Percentiles rank a stretch among this genome's conserved stretches.
Conservation (phyloP, 2,888 invertebrate genomes). For the Apoderus coryli region DNA sequence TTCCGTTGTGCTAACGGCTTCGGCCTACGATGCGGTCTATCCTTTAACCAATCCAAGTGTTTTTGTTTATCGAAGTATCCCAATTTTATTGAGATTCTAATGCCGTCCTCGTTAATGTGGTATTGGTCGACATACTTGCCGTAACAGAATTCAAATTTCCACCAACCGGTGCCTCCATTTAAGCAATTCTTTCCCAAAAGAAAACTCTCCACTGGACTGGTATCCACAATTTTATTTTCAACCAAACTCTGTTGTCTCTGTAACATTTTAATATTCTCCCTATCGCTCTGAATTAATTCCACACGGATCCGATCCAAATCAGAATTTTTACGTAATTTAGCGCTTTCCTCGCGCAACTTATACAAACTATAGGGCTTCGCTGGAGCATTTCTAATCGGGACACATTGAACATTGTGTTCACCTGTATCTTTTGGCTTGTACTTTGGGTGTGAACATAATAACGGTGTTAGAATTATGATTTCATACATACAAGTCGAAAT, state of each 20-base stretch:
- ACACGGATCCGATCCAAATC: conserved; percentile 39
- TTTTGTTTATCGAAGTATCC: conserved; percentile 64
- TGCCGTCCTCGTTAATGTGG: conserved; percentile 66
- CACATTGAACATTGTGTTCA: conserved; percentile 63
- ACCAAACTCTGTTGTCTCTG: conserved; percentile 18
- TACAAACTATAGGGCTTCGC: conserved; percentile 59
- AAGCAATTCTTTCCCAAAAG: conserved; percentile 62
- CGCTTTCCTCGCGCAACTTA: conserved; percentile 58
- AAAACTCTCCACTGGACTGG: conserved; percentile 64
- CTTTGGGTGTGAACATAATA: conserved; percentile 78
- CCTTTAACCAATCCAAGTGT: conserved; percentile 75
- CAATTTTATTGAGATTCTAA: conserved; percentile 55
- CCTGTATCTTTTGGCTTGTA: conserved; percentile 68
- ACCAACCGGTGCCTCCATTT: conserved; percentile 90
- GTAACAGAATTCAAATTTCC: conserved; percentile 98
- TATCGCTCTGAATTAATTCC: too few relatives aligned
- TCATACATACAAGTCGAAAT: conserved; percentile 91
- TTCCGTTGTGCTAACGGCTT: conserved; percentile 47
- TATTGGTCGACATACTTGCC: conserved; percentile 80
- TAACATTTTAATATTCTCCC: too few relatives aligned
- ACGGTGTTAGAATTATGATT: conserved; percentile 72
- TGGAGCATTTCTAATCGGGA: conserved; percentile 48
- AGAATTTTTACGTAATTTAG: conserved; percentile 47
- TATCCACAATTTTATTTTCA: conserved; percentile 36
- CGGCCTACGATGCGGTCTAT: conserved; percentile 69